Conservation (phyloP, 2,113 vertebrate species). For the Azemiops feae region DNA sequence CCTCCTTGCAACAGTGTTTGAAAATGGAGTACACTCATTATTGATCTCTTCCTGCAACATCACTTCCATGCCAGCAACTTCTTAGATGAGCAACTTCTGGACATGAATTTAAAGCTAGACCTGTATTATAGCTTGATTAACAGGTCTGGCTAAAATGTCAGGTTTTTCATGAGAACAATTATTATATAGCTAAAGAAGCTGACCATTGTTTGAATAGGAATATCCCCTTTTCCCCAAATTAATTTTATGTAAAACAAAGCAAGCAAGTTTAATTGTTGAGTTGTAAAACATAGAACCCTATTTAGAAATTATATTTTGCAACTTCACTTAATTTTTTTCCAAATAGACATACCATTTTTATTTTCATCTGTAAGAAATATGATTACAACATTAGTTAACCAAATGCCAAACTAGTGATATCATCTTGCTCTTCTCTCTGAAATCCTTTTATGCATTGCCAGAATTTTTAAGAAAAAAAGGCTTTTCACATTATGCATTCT, state of each 20-base stretch:
- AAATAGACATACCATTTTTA: background rate
- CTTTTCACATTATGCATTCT: background rate
- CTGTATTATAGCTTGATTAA: background rate
- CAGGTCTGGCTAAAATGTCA: background rate
- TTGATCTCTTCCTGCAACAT: background rate
- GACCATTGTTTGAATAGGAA: background rate
- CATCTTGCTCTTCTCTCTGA: background rate
- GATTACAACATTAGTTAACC: background rate
- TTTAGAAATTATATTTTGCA: background rate
- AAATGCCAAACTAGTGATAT: background rate
- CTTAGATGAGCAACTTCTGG: background rate
- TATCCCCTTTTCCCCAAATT: background rate
- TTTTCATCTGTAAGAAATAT: background rate
- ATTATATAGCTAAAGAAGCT: background rate
- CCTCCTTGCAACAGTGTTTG: background rate
- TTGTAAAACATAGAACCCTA: background rate
- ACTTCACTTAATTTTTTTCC: background rate
- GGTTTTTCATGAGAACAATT: background rate
- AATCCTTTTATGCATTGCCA: conserved; percentile 12
- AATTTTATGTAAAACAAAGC: background rate
- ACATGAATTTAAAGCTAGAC: background rate
- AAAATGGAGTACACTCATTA: background rate
- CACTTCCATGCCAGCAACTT: background rate
- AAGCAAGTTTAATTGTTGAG: background rate
- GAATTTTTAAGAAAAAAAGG: background rate